Evolutionary conservation across 2,888 invertebrate species (phyloP), one percentile per base, ranked within the genome.

Genomic region (Dicranocentrus wangi): DNA sequence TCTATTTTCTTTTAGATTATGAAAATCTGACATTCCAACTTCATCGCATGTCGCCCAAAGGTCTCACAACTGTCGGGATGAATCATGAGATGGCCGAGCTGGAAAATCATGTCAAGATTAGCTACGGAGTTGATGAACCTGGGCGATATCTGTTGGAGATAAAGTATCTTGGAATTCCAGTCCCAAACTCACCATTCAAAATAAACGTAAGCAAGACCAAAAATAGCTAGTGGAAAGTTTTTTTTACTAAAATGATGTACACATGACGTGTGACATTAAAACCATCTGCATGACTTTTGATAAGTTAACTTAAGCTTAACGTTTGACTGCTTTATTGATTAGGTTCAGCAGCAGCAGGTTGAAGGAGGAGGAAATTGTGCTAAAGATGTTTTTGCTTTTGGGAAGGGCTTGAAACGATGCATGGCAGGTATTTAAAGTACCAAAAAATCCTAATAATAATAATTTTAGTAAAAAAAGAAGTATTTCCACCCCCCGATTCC

Each of bases 151-250:
- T 39, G 3, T 19, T 80, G 23, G 73, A 60, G 8, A 80, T 80
- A 13, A 73, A 53, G 27, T 80, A 73, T 17, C 25, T 27, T 2
- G 80, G 43, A 0, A 7, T 80, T 39, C 19, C 19, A 10, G 43
- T 80, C 2, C 80, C 80, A 7, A n/a, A 8, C 10, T 73, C 80
- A 7, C 80, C 80, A 28, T 80, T 80, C 19, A 68, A 69, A 60
- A 43, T 80, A 25, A 39, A 73, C 17, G 80, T 80, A 65, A 71
- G 42, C 15, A 51, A 51, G 51, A 51, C 39, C 5, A 39, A 39
- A 8, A 39, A 8, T 39, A 39, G n/a, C n/a, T n/a, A 13, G 39
- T 39, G 7, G 39, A 39, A 39, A 39, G 39, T 8, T 39, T 13
- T 8, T 8, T 39, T 39, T 5, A 39, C 7, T 39, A 39, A 39